phyloP scores from a whole-genome alignment of 2,888 invertebrate species.

The Hipparchia semele region DNA sequence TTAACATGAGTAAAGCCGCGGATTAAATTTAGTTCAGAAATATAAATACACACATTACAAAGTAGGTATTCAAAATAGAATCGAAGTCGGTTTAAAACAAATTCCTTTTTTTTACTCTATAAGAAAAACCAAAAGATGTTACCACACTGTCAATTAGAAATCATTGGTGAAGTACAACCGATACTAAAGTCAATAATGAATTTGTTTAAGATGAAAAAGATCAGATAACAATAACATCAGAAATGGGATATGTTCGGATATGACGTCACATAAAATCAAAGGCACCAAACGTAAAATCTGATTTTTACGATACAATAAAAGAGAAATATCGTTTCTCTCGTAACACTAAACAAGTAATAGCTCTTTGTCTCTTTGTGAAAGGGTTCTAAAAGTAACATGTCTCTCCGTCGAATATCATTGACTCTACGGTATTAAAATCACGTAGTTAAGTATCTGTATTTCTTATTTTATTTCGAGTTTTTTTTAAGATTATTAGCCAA shows the following conservation, averaged over 20 bases:
- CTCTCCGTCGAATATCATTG: not conserved
- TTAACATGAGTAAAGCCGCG: too few relatives aligned
- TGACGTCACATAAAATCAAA: constrained; percentile 23
- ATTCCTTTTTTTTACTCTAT: too few relatives aligned
- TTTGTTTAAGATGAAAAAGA: not conserved
- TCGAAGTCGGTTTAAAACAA: too few relatives aligned
- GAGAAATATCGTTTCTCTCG: constrained; percentile 1
- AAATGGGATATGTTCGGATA: constrained; percentile 16
- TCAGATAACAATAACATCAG: not conserved
- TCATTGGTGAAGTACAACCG: too few relatives aligned
- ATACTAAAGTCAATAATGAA: not conserved
- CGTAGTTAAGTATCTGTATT: not conserved
- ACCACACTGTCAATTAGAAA: too few relatives aligned
- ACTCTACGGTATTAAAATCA: not conserved
- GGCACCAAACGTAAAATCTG: constrained; percentile 8
- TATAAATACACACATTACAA: too few relatives aligned
- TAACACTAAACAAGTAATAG: constrained; percentile 20
- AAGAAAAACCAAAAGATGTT: too few relatives aligned
- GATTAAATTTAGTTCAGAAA: too few relatives aligned
- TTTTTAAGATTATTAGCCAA: too few relatives aligned
- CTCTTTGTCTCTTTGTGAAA: not conserved
- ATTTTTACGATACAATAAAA: constrained; percentile 14
- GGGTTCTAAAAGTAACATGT: not conserved
- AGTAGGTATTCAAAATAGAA: too few relatives aligned
- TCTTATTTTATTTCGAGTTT: too few relatives aligned